Base-by-base conservation (phyloP, 2,888 invertebrate genomes). In the Flexamia atlantica region DNA sequence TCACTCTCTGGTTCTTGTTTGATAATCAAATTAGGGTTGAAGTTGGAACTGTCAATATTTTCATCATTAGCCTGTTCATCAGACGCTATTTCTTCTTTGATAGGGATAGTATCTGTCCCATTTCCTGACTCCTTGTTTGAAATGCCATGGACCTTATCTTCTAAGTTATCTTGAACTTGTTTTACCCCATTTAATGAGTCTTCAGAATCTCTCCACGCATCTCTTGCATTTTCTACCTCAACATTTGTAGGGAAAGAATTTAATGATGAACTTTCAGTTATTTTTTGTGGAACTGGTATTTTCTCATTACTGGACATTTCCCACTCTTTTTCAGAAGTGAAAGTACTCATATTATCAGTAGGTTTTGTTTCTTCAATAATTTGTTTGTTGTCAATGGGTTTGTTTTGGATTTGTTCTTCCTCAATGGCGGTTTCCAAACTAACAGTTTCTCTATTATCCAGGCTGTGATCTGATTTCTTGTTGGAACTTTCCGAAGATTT, bases 1-100 rank as follows among this genome's bases (percentile, higher is more conserved):
- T 79, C 79, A 57, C 57, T 79, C 57, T 79, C 32, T n/a, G 57
- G 79, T 57, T 79, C 79, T 79, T 79, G 32, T 36, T 79, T 79
- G 30, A 79, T 79, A 2, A 32, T 40, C 20, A 57, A 1, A 57
- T 83, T 60, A 36, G 74, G 30, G 25, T 50, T 32, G 23, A 82
- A 50, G 72, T 82, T 82, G 30, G 72, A 82, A 82, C 72, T 72
- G 28, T 82, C 82, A 72, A 82, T 72, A 72, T 82, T 70, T 68
- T 82, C 70, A 70, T 70, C 28, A 25, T 68, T 82, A 70, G 32
- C 70, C 10, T 70, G 70, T 36, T 70, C 70, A 70, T 70, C 70
- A 70, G 70, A 70, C 40, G 40, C 40, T n/a, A 40, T 36, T 70
- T 70, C 70, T 70, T 70, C 70, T 70, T 70, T 70, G 17, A 70